Evolutionary conservation across 2,888 invertebrate genomes (phyloP), one percentile per base, ranked within the genome.

Genomic region (Pherbina coryleti): DNA sequence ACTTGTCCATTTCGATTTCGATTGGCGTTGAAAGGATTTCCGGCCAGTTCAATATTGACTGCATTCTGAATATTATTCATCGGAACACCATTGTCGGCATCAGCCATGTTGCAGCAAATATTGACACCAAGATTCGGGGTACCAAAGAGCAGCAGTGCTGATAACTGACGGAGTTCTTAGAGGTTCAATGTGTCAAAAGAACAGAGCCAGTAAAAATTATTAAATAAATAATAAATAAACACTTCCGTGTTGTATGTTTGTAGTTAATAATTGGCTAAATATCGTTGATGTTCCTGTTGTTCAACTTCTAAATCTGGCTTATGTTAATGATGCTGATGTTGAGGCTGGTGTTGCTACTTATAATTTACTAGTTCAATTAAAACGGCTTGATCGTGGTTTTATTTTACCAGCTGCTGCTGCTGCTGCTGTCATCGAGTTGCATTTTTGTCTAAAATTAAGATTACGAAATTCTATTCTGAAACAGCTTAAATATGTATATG

Each of bases 1-100:
- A 82, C 84, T 53, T 82, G 84, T 51, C 83, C 81, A 76, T 83
- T 82, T 34, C 87, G 86, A 83, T 87, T 86, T 25, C 86, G 84
- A 81, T 86, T 86, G 75, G 84, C 84, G 80, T 88, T 88, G 79
- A 86, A 85, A 79, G 85, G 85, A 82, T 87, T 86, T 44, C 80
- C 82, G n/a, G 80, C 78, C 28, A 83, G 79, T 78, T 83, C 81
- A 4, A 83, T 80, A 75, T 81, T 82, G n/a, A 81, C 79, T 5
- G 80, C 79, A 79, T 83, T 82, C 3, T 53, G 69, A 78, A 81
- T 83, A 75, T 84, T 84, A 62, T 66, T 34, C 7, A 69, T 53
- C 37, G 53, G 62, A 28, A 17, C 78, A 14, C 57, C 49, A 78
- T 67, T 75, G 8, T 51, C 71, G 57, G 64, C 66, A 64, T 78